Evolutionary conservation across 1,140 invertebrate genomes (phyloP), one percentile per base, ranked within the genome.

Genomic region (Bombyx mandarina): DNA sequence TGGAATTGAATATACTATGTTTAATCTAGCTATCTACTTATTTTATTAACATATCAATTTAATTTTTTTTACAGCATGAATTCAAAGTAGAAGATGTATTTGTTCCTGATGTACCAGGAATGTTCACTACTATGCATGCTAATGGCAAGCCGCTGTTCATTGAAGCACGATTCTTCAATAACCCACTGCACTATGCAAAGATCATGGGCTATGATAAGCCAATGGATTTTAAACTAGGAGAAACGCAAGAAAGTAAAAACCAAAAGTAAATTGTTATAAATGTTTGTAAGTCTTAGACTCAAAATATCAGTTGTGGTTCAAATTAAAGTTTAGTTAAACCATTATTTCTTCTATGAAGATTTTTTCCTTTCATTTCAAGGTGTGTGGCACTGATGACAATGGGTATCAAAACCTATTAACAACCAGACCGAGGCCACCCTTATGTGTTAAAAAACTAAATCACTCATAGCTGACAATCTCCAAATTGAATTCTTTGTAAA

Each of bases 141-240:
- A 94, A 93, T 69, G 90, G 90, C 8, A 89, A 80, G 8, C 91
- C 95, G 1, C 68, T 97, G 0, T 96, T 98, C 73, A 86, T 98
- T 9, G 94, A 96, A 77, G 88, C 91, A 0, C 79, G 87, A 2
- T 74, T 89, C 10, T 97, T 98, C 68, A 77, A 88, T 7, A 89
- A 94, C 64, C 88, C 91, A 0, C 73, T 90, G 57, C 93, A 97
- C 79, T 98, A 95, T 88, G 91, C 90, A 45, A 92, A 91, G 69
- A 91, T 98, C 49, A 96, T 98, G 93, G 95, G 95, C 2, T 97
- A 93, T 78, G 95, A 98, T 73, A 95, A 97, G 80, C 96, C 96
- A 7, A 88, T 97, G 45, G 93, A 97, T 82, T 94, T 96, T 57
- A 92, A 93, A 84, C 67, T 93, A n/a, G 79, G 78, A 8, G 61